Conservation (phyloP, 2,113 vertebrate species). For the Ophthalmolycus amberensis region DNA sequence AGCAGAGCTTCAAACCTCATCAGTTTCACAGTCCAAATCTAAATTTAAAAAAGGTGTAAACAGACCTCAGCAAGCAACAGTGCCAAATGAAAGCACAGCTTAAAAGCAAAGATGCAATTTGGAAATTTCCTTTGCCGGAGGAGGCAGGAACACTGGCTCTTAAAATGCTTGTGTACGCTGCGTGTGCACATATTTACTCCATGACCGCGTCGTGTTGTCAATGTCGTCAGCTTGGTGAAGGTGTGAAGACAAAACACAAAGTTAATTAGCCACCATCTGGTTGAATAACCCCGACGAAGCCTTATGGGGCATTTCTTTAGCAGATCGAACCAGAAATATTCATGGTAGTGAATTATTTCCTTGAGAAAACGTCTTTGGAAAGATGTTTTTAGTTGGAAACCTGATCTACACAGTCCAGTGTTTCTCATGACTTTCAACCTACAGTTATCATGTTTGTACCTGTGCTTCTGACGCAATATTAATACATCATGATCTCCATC, state of each 20-base stretch:
- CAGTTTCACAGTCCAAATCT: constrained; percentile 1
- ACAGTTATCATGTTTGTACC: constrained; percentile 51
- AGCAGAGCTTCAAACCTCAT: neutral
- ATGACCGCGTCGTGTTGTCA: constrained; percentile 36
- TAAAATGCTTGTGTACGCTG: constrained; percentile 23
- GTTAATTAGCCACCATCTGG: constrained; percentile 76
- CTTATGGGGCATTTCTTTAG: neutral
- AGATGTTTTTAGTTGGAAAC: neutral
- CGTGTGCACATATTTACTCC: constrained; percentile 44
- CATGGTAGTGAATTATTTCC: neutral
- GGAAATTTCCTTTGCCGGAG: constrained; percentile 25
- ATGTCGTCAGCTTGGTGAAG: constrained; percentile 25
- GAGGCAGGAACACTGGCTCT: constrained; percentile 17
- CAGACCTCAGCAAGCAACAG: constrained; percentile 3
- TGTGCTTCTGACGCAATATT: constrained; percentile 12
- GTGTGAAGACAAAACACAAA: constrained; percentile 68
- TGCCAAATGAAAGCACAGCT: neutral
- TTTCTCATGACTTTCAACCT: constrained; percentile 10
- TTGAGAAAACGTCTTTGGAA: neutral
- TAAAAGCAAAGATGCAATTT: constrained; percentile 1
- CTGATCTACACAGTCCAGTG: neutral
- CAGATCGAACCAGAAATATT: neutral
- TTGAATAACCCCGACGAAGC: constrained; percentile 28
- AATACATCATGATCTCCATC: constrained; percentile 26
- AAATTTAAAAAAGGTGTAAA: constrained; percentile 30